Evolutionary conservation across 1,140 invertebrate species (phyloP).

Genomic region (Leptinotarsa texana): DNA sequence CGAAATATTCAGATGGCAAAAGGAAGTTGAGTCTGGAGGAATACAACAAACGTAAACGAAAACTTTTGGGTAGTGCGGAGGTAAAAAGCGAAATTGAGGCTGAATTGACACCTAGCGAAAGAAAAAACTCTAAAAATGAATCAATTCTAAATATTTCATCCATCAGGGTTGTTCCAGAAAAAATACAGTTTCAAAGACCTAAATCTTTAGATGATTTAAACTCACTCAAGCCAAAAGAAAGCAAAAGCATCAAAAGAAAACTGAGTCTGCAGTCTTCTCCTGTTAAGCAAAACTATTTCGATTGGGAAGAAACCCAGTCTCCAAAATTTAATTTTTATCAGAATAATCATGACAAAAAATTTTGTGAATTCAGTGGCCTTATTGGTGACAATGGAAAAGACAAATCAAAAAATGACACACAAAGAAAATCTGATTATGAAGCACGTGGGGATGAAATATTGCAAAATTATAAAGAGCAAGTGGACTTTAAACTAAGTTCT

Average conservation of each 20-base stretch:
- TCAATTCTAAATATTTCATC: not conserved
- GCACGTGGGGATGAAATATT: conserved; percentile 35
- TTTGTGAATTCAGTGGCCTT: conserved; percentile 39
- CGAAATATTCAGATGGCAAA: conserved; percentile 25
- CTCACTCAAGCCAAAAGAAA: conserved; percentile 10
- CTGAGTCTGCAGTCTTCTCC: conserved; percentile 17
- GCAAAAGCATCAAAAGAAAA: conserved; percentile 16
- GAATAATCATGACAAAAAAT: conserved; percentile 20
- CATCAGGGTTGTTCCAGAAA: not conserved
- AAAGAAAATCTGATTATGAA: conserved; percentile 29
- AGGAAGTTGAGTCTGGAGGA: conserved; percentile 42
- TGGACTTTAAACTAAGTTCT: conserved; percentile 45
- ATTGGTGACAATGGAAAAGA: conserved; percentile 29
- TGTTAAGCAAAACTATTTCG: conserved; percentile 31
- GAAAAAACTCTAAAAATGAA: not conserved
- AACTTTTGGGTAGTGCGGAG: conserved; percentile 4
- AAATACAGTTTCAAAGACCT: not conserved
- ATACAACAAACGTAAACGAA: conserved; percentile 43
- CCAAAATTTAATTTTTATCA: conserved; percentile 21
- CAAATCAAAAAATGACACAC: conserved; percentile 34
- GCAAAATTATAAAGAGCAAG: conserved; percentile 45
- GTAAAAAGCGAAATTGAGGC: not conserved
- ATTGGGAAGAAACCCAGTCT: conserved; percentile 43
- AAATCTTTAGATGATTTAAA: conserved; percentile 27
- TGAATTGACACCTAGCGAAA: not conserved